phyloP scores from a whole-genome alignment of 2,113 vertebrate genomes.

The Oceanites oceanicus region DNA sequence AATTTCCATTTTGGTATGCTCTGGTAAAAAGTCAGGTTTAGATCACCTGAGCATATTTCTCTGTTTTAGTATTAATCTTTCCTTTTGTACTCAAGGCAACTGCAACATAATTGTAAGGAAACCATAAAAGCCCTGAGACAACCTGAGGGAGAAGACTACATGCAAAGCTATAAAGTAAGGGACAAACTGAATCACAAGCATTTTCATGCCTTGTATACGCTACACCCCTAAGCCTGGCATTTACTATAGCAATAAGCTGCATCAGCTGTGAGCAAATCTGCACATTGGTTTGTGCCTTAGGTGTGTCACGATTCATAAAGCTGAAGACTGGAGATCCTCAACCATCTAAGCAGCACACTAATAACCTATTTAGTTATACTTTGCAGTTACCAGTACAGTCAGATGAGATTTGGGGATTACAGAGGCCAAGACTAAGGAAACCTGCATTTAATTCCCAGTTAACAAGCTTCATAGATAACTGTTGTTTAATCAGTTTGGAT shows the following conservation, averaged over 20 bases:
- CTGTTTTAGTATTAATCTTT: not conserved
- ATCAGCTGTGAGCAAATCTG: not conserved
- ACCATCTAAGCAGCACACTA: not conserved
- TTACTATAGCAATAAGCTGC: not conserved
- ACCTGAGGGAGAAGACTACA: not conserved
- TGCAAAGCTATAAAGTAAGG: not conserved
- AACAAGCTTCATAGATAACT: not conserved
- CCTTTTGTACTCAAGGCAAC: not conserved
- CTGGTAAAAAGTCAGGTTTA: not conserved
- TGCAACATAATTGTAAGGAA: not conserved
- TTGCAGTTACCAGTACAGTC: not conserved
- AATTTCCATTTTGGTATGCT: not conserved
- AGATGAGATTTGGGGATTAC: not conserved
- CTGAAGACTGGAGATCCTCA: not conserved
- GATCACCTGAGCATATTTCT: not conserved
- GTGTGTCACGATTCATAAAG: not conserved
- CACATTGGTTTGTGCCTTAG: not conserved
- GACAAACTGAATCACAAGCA: not conserved
- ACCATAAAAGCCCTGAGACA: not conserved
- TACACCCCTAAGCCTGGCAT: not conserved
- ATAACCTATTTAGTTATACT: not conserved
- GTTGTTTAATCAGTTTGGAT: not conserved
- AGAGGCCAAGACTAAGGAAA: not conserved
- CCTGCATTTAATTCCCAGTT: not conserved
- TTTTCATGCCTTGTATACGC: not conserved